A percentile compares a stretch with the other conserved stretches of the same genome.
These are phyloP conservation scores for Syngnathoides biaculeatus DNA, from an alignment of 2,113 vertebrate species.

Conservation along the genomic window DNA sequence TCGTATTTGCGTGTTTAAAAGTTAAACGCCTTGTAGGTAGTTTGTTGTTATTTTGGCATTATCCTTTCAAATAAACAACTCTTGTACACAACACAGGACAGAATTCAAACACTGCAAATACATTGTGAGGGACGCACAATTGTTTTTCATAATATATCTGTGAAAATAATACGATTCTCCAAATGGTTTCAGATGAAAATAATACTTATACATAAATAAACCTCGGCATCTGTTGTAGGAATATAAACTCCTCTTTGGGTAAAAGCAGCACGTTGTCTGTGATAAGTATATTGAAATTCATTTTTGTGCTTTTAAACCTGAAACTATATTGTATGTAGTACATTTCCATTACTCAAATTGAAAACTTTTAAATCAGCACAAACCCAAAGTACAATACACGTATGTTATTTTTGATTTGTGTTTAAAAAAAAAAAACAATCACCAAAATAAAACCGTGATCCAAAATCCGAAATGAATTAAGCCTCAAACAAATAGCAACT, in stretches of 20 bases:
- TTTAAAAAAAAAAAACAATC: not conserved
- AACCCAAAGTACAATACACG: not conserved
- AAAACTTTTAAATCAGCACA: not conserved
- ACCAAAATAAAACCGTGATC: not conserved
- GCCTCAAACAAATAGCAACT: not conserved
- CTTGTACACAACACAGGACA: not conserved
- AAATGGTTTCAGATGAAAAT: constrained; percentile 25
- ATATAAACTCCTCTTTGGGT: constrained; percentile 39
- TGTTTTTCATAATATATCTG: constrained; percentile 24
- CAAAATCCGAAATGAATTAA: not conserved
- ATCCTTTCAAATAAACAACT: constrained; percentile 31
- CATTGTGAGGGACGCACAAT: constrained; percentile 15
- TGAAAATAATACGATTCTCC: constrained; percentile 16
- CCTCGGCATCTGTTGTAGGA: constrained; percentile 13
- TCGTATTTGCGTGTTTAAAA: constrained; percentile 20
- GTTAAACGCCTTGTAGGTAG: constrained; percentile 49
- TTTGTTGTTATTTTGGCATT: constrained; percentile 49
- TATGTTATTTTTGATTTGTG: not conserved
- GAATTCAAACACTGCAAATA: constrained; percentile 30
- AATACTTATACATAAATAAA: constrained; percentile 40
- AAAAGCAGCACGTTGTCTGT: constrained; percentile 13
- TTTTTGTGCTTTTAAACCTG: constrained; percentile 7
- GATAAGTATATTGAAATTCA: not conserved
- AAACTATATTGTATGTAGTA: not conserved
- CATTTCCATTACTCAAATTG: not conserved